Evolutionary conservation across 2,797 vertebrate genomes (phyloP), one percentile per base, ranked within the genome.

Genomic region (Aeoliscus strigatus): DNA sequence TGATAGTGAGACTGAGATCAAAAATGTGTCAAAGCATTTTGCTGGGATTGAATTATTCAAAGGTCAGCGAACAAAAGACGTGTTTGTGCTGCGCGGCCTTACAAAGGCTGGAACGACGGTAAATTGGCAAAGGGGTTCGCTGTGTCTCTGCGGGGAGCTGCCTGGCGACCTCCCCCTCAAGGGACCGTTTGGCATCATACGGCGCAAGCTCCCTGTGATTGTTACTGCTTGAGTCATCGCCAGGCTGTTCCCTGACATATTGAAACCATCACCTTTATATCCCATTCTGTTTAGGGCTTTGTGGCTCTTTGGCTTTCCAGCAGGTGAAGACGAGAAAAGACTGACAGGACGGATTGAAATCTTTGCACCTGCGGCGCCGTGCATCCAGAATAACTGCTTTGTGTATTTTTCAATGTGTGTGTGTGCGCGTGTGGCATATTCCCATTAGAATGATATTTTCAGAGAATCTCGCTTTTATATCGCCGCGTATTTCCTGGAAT

Each of bases 1-100:
- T 66, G 60, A 77, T 75, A 48, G 67, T 37, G 41, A 44, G 61
- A 73, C 77, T 85, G 85, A 84, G 79, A 86, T 84, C 78, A 82
- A 74, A 83, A 84, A 80, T 79, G 71, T 86, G 80, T 81, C 77
- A 66, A 48, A 65, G 81, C 73, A 56, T 75, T 84, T 81, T 81
- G 79, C 80, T 74, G 27, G 1, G 43, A 70, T 43, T 83, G 80
- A 84, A 83, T 85, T 75, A 86, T 84, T 82, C 79, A 85, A 85
- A 86, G 82, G 84, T 85, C 80, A 84, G 65, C 11, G 75, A 77
- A 86, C 81, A 83, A 83, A 85, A 62, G 65, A n/a, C 64, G 18
- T 73, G 77, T 77, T 77, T 75, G 79, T 78, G 80, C 71, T 67
- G 56, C 59, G 77, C 70, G 61, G 73, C 77, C 73, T 78, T 74